Evolutionary conservation across 2,797 vertebrate genomes (phyloP).

Genomic region (Phoebastria nigripes): DNA sequence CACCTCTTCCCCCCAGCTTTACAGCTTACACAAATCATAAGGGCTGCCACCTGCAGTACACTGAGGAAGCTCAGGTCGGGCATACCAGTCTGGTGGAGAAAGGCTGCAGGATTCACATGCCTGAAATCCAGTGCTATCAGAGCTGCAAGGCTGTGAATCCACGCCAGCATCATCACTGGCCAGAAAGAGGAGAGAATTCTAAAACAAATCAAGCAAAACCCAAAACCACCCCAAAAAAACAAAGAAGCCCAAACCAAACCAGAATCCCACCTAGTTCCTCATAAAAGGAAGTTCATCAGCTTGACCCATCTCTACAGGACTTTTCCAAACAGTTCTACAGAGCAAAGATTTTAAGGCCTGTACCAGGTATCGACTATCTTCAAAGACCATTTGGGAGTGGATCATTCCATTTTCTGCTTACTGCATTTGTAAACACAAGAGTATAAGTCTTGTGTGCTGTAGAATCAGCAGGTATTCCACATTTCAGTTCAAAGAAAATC

Average conservation of each 20-base stretch:
- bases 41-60: neutral
- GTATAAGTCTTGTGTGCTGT: neutral
- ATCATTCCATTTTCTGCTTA: neutral
- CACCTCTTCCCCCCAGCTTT: neutral
- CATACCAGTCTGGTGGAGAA: neutral
- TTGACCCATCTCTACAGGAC: neutral
- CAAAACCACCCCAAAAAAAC: neutral
- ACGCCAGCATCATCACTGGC: neutral
- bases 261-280: neutral
- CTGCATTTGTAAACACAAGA: neutral
- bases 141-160: neutral
- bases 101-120: neutral
- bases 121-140: neutral
- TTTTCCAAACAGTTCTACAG: neutral
- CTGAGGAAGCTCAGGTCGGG: neutral
- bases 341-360: neutral
- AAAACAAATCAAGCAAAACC: neutral
- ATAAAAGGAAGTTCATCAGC: neutral
- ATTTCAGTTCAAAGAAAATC: neutral
- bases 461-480: neutral
- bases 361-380: neutral
- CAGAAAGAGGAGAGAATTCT: neutral
- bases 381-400: neutral
- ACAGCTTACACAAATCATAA: fast-evolving
- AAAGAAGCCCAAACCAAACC: neutral